Evolutionary conservation across 2,888 invertebrate species (phyloP).

Genomic region (Nomada lathburiana): DNA sequence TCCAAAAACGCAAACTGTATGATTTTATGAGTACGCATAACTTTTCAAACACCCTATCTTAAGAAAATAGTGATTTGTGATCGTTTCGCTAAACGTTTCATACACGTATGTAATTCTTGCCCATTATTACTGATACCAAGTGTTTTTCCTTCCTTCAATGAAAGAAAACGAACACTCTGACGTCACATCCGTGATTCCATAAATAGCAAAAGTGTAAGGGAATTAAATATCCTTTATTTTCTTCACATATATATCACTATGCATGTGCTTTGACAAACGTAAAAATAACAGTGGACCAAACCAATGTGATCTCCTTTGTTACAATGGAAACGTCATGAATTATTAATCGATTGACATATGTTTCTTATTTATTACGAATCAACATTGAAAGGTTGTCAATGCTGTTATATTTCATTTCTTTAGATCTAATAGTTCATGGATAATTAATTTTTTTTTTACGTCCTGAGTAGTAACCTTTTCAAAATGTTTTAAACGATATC

Average conservation of each 20-base stretch:
- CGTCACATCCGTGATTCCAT: neutral
- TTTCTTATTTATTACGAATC: neutral
- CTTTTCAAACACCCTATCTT: neutral
- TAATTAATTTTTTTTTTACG: neutral
- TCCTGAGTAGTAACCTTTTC: too few relatives aligned
- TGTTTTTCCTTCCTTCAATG: neutral
- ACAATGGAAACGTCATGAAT: neutral
- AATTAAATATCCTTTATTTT: neutral
- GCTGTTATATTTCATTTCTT: too few relatives aligned
- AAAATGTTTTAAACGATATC: too few relatives aligned
- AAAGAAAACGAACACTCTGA: neutral
- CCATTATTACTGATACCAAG: neutral
- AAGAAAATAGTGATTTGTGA: neutral
- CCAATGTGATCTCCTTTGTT: neutral
- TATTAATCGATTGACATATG: neutral
- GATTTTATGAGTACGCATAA: neutral
- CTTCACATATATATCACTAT: neutral
- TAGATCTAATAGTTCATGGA: neutral
- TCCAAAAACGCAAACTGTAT: slow-evolving; percentile 22
- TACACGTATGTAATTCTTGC: slow-evolving; percentile 8
- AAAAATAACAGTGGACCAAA: neutral
- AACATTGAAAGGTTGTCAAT: neutral
- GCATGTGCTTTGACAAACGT: neutral
- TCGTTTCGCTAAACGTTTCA: slow-evolving; percentile 6
- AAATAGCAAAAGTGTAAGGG: slow-evolving; percentile 8